Percentiles rank a stretch among this genome's conserved stretches.
Conservation (phyloP, 1,140 invertebrate genomes). For the Zaprionus capensis region DNA sequence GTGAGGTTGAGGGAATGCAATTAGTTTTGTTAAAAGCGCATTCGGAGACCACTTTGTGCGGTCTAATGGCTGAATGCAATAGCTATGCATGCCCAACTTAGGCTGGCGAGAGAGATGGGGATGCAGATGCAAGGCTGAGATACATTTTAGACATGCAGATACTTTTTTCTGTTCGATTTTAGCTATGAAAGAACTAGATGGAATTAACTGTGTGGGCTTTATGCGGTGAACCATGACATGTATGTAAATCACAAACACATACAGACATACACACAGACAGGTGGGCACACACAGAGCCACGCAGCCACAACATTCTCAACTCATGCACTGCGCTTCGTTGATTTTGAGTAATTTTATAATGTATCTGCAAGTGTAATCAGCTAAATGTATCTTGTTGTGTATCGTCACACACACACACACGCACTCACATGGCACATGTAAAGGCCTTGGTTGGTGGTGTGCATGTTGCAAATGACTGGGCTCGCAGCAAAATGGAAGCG, state of each 20-base stretch:
- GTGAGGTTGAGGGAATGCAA: conserved; percentile 48
- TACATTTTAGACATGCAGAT: conserved; percentile 25
- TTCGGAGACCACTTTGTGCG: conserved; percentile 52
- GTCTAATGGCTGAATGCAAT: conserved; percentile 54
- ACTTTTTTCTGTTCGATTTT: not conserved
- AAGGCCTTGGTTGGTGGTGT: conserved; percentile 56
- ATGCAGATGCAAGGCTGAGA: conserved; percentile 26
- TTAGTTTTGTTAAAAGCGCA: conserved; percentile 52
- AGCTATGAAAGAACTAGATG: conserved; percentile 6
- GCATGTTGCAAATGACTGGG: conserved; percentile 80
- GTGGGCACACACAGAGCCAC: not conserved
- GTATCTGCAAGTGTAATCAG: conserved; percentile 77
- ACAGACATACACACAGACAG: not conserved
- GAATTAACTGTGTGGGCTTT: conserved; percentile 22
- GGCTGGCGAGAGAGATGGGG: not conserved
- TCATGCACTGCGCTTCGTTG: conserved; percentile 63
- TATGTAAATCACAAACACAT: conserved; percentile 39
- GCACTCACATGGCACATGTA: conserved; percentile 32
- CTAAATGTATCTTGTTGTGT: conserved; percentile 42
- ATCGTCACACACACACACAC: conserved; percentile 45
- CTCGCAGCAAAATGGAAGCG: conserved; percentile 54
- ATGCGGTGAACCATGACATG: conserved; percentile 66
- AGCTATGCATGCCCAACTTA: conserved; percentile 26
- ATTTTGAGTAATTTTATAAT: conserved; percentile 69
- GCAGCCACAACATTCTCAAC: not conserved